These are phyloP conservation scores for Muntiacus muntjak DNA, from an alignment of 2,113 vertebrate species.

Conservation along the genomic window DNA sequence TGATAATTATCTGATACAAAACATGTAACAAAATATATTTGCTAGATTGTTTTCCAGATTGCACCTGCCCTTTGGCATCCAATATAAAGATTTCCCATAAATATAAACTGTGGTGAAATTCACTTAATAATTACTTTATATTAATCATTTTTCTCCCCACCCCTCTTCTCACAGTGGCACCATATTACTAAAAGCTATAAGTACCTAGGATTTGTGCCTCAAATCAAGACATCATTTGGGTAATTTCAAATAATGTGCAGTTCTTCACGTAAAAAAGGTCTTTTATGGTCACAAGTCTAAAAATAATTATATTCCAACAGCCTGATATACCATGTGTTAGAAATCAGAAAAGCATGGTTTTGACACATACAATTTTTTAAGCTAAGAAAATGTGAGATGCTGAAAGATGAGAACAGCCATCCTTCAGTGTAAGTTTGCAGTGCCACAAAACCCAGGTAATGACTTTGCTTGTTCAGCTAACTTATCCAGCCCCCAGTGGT, in stretches of 20 bases:
- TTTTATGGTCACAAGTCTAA: not conserved
- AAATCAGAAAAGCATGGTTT: not conserved
- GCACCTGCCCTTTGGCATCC: constrained; percentile 29
- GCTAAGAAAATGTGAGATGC: not conserved
- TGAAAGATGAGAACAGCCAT: not conserved
- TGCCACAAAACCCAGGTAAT: not conserved
- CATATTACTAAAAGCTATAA: not conserved
- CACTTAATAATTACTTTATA: not conserved
- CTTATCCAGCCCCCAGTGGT: not conserved
- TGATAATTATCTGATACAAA: not conserved
- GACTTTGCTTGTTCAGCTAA: not conserved
- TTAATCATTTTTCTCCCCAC: not conserved
- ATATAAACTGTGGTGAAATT: not conserved
- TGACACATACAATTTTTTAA: not conserved
- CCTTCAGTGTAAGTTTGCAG: not conserved
- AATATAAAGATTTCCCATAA: not conserved
- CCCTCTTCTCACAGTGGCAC: not conserved
- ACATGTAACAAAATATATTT: constrained; percentile 11
- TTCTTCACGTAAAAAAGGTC: not conserved
- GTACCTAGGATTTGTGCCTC: not conserved
- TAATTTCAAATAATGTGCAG: not conserved
- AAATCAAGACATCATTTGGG: constrained; percentile 17
- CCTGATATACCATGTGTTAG: not conserved
- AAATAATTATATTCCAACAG: not conserved
- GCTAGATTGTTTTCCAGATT: constrained; percentile 35